These are phyloP conservation scores for Caprella mutica DNA, from an alignment of 2,888 invertebrate genomes.

Conservation along the genomic window DNA sequence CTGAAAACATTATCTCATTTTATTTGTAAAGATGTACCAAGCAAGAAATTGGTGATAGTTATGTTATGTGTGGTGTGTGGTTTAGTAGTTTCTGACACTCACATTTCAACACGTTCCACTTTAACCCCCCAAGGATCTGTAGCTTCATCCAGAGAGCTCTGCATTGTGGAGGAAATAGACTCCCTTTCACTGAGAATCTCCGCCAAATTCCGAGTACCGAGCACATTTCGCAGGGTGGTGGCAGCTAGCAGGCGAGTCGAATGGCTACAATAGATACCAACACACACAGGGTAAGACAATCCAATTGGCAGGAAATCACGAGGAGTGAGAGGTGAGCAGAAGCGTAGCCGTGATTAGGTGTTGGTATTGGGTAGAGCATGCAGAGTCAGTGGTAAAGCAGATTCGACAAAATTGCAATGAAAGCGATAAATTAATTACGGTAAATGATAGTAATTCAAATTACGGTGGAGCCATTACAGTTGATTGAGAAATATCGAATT, in stretches of 20 bases:
- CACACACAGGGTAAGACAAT: not conserved
- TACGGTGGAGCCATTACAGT: no score
- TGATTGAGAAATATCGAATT: no score
- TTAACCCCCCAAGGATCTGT: constrained; percentile 89
- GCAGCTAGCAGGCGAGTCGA: constrained; percentile 71
- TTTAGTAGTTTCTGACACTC: no score
- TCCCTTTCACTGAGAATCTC: constrained; percentile 87
- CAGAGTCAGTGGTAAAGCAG: no score
- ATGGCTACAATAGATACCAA: constrained; percentile 43
- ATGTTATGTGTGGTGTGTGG: no score
- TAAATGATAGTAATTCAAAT: no score
- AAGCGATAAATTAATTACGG: no score
- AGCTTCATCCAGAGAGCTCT: constrained; percentile 67
- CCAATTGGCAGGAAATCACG: not conserved
- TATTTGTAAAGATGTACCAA: no score
- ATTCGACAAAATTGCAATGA: no score
- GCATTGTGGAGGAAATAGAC: constrained; percentile 82
- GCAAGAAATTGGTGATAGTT: no score
- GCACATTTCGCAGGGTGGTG: constrained; percentile 73
- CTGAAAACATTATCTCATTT: no score
- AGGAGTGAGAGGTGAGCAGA: not conserved
- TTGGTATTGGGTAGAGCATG: no score
- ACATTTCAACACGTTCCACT: constrained; percentile 91
- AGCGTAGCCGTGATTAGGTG: not conserved
- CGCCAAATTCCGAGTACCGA: constrained; percentile 81